Percentiles rank a stretch among this genome's conserved stretches.
These are phyloP conservation scores for Hesperophylax magnus DNA, from an alignment of 1,140 invertebrate species.

Conservation along the genomic window DNA sequence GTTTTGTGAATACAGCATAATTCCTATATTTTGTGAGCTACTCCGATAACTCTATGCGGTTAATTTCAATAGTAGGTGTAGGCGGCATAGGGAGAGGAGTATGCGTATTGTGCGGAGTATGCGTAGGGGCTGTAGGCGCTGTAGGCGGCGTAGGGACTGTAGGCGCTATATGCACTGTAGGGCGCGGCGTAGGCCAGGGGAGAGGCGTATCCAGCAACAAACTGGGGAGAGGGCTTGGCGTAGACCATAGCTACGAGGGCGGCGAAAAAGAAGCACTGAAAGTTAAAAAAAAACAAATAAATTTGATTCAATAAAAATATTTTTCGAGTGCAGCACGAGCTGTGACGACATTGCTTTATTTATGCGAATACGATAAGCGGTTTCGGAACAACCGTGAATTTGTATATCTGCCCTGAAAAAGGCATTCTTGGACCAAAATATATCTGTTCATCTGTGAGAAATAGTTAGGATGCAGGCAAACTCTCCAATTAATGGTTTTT, in stretches of 20 bases:
- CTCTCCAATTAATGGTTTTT: too few relatives aligned
- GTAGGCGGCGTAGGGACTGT: constrained; percentile 63
- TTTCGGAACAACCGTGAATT: too few relatives aligned
- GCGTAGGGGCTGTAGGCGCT: constrained; percentile 45
- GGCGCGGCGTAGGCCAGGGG: constrained; percentile 44
- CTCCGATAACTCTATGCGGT: too few relatives aligned
- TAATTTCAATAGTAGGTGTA: background rate
- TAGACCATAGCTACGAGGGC: constrained; percentile 69
- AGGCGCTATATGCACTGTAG: constrained; percentile 5
- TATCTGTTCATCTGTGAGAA: too few relatives aligned
- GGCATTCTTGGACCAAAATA: too few relatives aligned
- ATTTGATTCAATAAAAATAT: background rate
- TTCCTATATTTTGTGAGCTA: too few relatives aligned
- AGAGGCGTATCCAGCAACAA: constrained; percentile 27
- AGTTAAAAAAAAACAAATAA: constrained; percentile 50
- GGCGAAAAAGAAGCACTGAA: constrained; percentile 62
- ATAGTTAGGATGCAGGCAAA: too few relatives aligned
- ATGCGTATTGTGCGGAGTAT: constrained; percentile 41
- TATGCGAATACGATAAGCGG: too few relatives aligned
- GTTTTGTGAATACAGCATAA: too few relatives aligned
- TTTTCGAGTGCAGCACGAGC: too few relatives aligned
- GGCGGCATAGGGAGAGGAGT: constrained; percentile 36
- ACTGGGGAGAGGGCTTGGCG: constrained; percentile 65
- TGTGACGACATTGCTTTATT: too few relatives aligned
- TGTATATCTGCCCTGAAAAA: too few relatives aligned